phyloP scores from a whole-genome alignment of 2,888 invertebrate genomes.

The Drosophila buzzatii region DNA sequence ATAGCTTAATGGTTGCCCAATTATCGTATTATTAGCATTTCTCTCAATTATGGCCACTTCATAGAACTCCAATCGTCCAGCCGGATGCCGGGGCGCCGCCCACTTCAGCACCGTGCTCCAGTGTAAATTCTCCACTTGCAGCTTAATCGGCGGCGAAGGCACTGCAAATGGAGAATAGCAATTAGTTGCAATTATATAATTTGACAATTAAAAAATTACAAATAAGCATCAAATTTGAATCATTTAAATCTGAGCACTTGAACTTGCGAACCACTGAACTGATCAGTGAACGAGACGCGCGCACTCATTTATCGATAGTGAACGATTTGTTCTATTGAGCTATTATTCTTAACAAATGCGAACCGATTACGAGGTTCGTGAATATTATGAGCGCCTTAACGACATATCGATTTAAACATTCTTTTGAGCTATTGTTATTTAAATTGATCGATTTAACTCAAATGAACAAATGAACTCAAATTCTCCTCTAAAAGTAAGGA shows the following conservation, averaged over 20 bases:
- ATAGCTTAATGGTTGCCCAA: constrained; percentile 60
- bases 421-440: background rate
- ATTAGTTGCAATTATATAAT: background rate
- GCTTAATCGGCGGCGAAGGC: constrained; percentile 70
- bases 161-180: constrained; percentile 51
- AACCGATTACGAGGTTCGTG: background rate
- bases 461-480: background rate
- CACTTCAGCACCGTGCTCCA: constrained; percentile 83
- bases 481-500: background rate
- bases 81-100: constrained; percentile 86
- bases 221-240: background rate
- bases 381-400: background rate
- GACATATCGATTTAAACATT: background rate
- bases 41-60: constrained; percentile 85
- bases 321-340: background rate
- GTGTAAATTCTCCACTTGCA: constrained; percentile 40
- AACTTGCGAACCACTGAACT: background rate
- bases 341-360: background rate
- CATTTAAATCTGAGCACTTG: background rate
- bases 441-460: background rate
- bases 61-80: constrained; percentile 87
- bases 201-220: background rate
- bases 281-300: background rate
- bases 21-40: constrained; percentile 59
- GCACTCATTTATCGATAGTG: background rate